These are phyloP conservation scores for Bryconaethiops microstoma DNA, from an alignment of 2,797 vertebrate species.

Conservation along the genomic window DNA sequence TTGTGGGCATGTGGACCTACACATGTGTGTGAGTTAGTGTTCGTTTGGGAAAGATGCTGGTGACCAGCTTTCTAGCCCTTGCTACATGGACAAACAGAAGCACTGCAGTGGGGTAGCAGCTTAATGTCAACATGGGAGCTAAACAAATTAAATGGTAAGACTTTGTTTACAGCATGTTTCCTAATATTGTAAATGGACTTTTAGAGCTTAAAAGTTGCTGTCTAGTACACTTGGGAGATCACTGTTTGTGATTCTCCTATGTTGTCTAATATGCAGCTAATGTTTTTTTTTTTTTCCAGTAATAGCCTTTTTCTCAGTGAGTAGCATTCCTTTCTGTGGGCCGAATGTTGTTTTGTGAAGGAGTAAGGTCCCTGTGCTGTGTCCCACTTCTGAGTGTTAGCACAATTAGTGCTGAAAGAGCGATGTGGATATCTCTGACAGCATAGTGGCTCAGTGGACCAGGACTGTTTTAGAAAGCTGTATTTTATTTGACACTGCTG, in stretches of 20 bases:
- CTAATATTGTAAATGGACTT: neutral
- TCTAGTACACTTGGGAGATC: neutral
- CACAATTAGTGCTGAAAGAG: neutral
- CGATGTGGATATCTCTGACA: neutral
- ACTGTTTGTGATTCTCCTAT: too few species aligned
- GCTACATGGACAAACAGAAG: slow-evolving; percentile 36
- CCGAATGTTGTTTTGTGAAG: neutral
- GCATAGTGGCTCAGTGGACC: neutral
- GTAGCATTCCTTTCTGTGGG: too few species aligned
- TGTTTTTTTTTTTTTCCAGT: too few species aligned
- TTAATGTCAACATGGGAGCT: slow-evolving; percentile 83
- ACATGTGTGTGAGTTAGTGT: slow-evolving; percentile 17
- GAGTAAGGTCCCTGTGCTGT: neutral
- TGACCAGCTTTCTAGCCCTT: slow-evolving; percentile 20
- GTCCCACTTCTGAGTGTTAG: slow-evolving; percentile 6
- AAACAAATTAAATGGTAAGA: slow-evolving; percentile 89
- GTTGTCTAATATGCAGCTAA: too few species aligned
- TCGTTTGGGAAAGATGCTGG: slow-evolving; percentile 39
- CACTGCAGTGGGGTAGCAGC: slow-evolving; percentile 48
- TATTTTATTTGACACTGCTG: slow-evolving; percentile 21
- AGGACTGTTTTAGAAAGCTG: neutral
- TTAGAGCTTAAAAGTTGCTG: neutral
- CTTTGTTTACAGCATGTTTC: slow-evolving; percentile 17
- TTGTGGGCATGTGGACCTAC: slow-evolving; percentile 3
- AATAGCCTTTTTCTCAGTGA: too few species aligned